These are phyloP conservation scores for Manis pentadactyla DNA, from an alignment of 2,797 vertebrate genomes.

Conservation along the genomic window DNA sequence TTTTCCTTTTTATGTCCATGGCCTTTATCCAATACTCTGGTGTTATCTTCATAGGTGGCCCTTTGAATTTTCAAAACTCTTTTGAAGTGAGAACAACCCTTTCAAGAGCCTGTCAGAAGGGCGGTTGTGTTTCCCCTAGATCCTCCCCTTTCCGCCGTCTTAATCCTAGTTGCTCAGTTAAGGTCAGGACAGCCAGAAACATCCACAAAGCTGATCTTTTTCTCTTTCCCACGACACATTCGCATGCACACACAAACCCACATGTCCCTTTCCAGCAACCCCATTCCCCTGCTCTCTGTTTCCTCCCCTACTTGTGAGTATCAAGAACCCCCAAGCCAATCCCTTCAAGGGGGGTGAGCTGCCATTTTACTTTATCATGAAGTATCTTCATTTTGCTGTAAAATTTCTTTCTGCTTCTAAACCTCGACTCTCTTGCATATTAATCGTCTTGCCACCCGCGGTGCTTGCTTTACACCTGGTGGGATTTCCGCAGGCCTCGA, in stretches of 20 bases:
- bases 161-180: background rate
- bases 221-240: background rate
- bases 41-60: background rate
- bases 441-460: background rate
- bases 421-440: background rate
- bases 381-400: background rate
- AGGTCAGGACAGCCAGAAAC: background rate
- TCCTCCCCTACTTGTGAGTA: background rate
- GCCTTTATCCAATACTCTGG: background rate
- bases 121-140: background rate
- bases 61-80: conserved; percentile 26
- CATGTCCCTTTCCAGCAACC: background rate
- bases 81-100: background rate
- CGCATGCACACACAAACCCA: background rate
- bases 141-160: background rate
- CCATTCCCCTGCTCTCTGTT: background rate
- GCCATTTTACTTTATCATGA: background rate
- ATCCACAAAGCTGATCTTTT: background rate
- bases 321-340: background rate
- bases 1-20: background rate
- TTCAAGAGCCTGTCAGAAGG: background rate
- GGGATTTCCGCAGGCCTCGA: background rate
- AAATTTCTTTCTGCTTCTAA: background rate
- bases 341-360: background rate
- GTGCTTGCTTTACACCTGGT: background rate